phyloP scores from a whole-genome alignment of 92 coral and sea anemone species.

The Bergia puertoricense region DNA sequence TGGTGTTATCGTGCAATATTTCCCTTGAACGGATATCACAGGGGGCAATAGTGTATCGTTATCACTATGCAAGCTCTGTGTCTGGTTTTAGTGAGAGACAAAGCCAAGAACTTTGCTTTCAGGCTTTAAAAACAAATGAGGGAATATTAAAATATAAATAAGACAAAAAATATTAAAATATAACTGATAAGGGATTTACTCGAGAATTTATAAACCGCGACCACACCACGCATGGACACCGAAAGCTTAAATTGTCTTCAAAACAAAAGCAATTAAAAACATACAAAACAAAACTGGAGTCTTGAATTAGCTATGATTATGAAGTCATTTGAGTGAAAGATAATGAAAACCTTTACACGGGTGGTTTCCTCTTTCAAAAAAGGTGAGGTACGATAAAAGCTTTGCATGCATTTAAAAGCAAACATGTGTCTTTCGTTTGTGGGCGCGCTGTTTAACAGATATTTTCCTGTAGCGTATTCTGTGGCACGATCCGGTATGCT shows the following conservation, averaged over 20 bases:
- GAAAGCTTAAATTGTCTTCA: neutral
- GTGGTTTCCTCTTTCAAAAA: neutral
- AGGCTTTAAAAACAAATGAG: neutral
- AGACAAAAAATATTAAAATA: too few species aligned
- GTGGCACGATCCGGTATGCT: too few species aligned
- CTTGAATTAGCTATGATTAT: neutral
- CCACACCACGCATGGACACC: neutral
- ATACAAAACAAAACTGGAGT: neutral
- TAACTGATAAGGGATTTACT: neutral
- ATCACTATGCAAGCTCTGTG: neutral
- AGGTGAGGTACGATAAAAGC: neutral
- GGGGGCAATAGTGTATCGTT: conserved; percentile 32
- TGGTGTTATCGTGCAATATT: neutral
- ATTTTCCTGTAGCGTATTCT: too few species aligned
- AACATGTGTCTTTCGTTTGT: conserved; percentile 13
- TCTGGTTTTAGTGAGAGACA: conserved; percentile 25
- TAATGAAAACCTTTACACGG: neutral
- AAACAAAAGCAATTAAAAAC: neutral
- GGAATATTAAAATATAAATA: neutral
- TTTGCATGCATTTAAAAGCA: neutral
- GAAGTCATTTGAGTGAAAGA: neutral
- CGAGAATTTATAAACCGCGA: neutral
- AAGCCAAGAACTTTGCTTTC: conserved; percentile 10
- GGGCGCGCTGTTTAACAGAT: neutral
- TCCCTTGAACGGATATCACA: neutral